Evolutionary conservation across 2,888 invertebrate species (phyloP).

Genomic region (Drosophila vallismaia): DNA sequence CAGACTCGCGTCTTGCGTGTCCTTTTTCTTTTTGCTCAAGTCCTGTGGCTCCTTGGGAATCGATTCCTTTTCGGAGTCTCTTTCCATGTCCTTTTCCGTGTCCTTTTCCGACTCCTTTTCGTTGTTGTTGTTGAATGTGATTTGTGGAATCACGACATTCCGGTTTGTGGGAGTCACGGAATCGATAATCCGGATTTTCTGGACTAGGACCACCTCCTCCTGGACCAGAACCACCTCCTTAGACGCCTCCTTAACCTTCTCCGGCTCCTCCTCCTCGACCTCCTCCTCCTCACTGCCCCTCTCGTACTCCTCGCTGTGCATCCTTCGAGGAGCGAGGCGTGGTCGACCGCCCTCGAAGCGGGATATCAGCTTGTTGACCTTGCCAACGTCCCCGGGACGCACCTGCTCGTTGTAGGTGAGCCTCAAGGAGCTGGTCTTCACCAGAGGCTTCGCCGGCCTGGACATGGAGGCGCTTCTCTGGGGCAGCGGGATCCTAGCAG

Average conservation of each 20-base stretch:
- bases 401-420: slow-evolving; percentile 81
- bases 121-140: slow-evolving; percentile 43
- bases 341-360: slow-evolving; percentile 76
- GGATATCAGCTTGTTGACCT: slow-evolving; percentile 82
- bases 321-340: slow-evolving; percentile 51
- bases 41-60: background rate
- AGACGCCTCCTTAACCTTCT: background rate
- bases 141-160: slow-evolving; percentile 51
- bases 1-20: slow-evolving; percentile 29
- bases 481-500: slow-evolving; percentile 26
- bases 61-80: too few species aligned
- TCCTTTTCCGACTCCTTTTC: background rate
- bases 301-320: slow-evolving; percentile 65
- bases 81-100: too few species aligned
- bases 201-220: slow-evolving; percentile 31
- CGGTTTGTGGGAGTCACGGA: slow-evolving; percentile 32
- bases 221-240: background rate
- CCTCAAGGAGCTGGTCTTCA: slow-evolving; percentile 81
- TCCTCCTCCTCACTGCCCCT: slow-evolving; percentile 60
- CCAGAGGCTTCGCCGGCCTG: slow-evolving; percentile 76
- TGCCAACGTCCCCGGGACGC: slow-evolving; percentile 80
- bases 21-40: slow-evolving; percentile 5
- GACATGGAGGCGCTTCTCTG: slow-evolving; percentile 64
- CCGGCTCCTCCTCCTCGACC: slow-evolving; percentile 27
- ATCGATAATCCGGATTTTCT: slow-evolving; percentile 37